phyloP scores from a whole-genome alignment of 2,888 invertebrate species.

The Melanophora roralis region DNA sequence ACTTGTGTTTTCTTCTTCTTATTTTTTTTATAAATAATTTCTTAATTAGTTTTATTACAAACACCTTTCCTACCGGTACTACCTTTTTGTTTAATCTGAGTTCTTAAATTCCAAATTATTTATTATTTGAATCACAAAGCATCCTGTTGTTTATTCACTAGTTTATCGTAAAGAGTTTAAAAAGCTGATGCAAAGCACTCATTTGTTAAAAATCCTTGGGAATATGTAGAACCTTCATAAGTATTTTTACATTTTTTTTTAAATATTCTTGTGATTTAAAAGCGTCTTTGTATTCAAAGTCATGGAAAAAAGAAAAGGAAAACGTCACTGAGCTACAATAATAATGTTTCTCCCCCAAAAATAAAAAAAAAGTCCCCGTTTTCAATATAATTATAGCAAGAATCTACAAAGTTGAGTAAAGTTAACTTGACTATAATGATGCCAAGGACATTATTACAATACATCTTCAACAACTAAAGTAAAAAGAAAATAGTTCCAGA shows the following conservation, averaged over 20 bases:
- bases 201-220: no score
- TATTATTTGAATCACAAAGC: no score
- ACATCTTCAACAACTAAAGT: slow-evolving; percentile 54
- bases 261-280: no score
- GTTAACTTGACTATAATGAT: slow-evolving; percentile 51
- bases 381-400: slow-evolving; percentile 32
- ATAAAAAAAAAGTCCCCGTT: not conserved
- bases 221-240: no score
- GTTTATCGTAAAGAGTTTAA: no score
- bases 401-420: slow-evolving; percentile 43
- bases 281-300: not conserved
- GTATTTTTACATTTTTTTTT: no score
- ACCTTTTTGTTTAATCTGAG: slow-evolving; percentile 14
- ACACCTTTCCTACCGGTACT: slow-evolving; percentile 2
- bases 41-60: slow-evolving; percentile 25
- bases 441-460: slow-evolving; percentile 64
- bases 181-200: no score
- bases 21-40: not conserved
- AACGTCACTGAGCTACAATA: slow-evolving; percentile 1
- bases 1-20: not conserved
- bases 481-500: no score
- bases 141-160: no score
- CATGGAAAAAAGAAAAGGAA: slow-evolving; percentile 9
- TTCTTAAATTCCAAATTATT: no score
- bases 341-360: not conserved